Evolutionary conservation across 2,113 vertebrate genomes (phyloP), one percentile per base, ranked within the genome.

Genomic region (Ceyx margarethae): DNA sequence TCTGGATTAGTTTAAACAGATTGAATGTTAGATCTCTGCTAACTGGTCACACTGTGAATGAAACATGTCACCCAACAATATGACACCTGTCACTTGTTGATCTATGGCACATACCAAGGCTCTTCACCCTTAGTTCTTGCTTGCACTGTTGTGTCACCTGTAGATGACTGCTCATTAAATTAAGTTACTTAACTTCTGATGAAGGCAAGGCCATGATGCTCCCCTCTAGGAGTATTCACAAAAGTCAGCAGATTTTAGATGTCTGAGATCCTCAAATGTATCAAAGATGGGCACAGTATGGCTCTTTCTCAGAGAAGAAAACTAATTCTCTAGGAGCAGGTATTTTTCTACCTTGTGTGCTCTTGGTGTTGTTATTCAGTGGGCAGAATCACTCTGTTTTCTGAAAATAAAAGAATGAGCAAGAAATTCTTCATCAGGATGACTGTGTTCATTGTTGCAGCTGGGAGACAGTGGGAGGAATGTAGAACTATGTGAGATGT

Each of bases 51-150:
- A 11, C 45, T 64, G 33, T 62, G 23, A 72, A 29, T 65, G 31
- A 86, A 79, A 46, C 28, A 22, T 33, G 21, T 60, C 31, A 23
- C 14, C 2, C 2, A n/a, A 66, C 29, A 80, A 15, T 8, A 17
- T 18, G 76, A 20, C 14, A 45, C 13, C 43, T 58, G 20, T 64
- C 21, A 26, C 7, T 51, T 78, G 15, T 35, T 77, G 31, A 50
- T 42, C 40, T 23, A 15, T 11, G 33, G 10, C 0, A 0, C 6
- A 15, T 14, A 18, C 15, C 6, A 37, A 46, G 13, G 23, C 33
- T 58, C 13, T 40, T 81, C 15, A 73, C 20, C 10, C 28, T 72
- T 66, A 58, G 8, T 43, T 79, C 51, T 82, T 62, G 9, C 31
- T 80, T 67, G 31, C 25, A 9, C 10, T 82, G 14, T 79, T 26